Percentiles rank a stretch among this genome's conserved stretches.
Conservation (phyloP, 2,888 invertebrate species). For the Dasysyrphus tricinctus region DNA sequence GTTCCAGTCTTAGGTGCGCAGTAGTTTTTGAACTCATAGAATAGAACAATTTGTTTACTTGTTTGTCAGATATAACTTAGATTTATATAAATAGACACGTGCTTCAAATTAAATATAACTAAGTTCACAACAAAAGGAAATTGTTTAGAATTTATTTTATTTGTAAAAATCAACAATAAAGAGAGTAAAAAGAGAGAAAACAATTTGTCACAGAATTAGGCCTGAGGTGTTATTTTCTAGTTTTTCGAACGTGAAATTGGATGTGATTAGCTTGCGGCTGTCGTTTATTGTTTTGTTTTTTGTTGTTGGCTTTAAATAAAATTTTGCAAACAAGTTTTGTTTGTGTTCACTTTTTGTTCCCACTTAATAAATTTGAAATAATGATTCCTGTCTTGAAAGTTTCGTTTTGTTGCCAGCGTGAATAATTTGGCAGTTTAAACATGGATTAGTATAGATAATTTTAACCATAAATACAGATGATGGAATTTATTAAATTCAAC, state of each 20-base stretch:
- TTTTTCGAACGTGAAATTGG: conserved; percentile 21
- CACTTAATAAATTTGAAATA: not conserved
- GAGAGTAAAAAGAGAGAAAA: conserved; percentile 1
- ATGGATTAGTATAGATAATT: not conserved
- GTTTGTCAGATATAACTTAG: conserved; percentile 29
- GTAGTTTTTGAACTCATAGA: conserved; percentile 1
- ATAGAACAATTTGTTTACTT: not conserved
- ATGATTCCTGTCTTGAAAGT: not conserved
- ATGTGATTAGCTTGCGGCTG: not conserved
- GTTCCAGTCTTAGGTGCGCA: conserved; percentile 37
- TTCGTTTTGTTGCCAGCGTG: not conserved
- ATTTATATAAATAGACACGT: conserved; percentile 14
- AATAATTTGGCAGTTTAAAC: conserved; percentile 7
- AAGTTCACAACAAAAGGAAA: not conserved
- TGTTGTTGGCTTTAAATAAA: not conserved
- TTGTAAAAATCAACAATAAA: not conserved
- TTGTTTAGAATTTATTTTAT: not conserved
- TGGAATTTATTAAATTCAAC: not conserved
- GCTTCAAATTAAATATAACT: not conserved
- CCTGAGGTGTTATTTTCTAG: not conserved
- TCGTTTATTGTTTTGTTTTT: not conserved
- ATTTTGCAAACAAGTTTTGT: conserved; percentile 27
- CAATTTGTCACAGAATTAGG: not conserved
- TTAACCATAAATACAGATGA: not conserved
- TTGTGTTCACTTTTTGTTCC: not conserved